A percentile compares a stretch with the other conserved stretches of the same genome.
Evolutionary conservation across 2,113 vertebrate genomes (phyloP).

Genomic region (Theropithecus gelada): DNA sequence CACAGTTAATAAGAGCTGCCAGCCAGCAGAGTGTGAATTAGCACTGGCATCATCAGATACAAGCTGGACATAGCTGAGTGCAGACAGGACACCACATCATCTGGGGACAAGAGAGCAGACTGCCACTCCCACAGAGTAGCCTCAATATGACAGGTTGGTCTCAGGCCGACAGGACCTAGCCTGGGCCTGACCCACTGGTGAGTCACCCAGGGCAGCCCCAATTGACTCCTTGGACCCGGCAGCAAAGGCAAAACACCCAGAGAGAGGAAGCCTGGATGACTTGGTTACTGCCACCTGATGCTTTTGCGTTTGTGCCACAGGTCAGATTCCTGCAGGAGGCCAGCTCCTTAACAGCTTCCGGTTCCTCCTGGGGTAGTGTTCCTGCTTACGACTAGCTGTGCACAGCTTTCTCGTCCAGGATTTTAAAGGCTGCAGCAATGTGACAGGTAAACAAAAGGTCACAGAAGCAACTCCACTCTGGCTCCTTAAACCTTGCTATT

Average conservation of each 20-base stretch:
- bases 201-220: background rate
- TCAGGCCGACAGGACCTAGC: background rate
- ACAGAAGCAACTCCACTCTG: background rate
- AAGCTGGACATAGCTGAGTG: background rate
- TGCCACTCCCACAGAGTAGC: background rate
- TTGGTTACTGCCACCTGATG: background rate
- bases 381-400: background rate
- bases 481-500: background rate
- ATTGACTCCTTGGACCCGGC: background rate
- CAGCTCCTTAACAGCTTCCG: slow-evolving; percentile 29
- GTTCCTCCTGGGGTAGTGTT: background rate
- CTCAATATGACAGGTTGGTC: background rate
- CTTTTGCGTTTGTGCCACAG: slow-evolving; percentile 16
- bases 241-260: slow-evolving; percentile 43
- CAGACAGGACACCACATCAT: background rate
- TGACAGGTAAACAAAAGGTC: background rate
- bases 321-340: slow-evolving; percentile 3
- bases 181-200: background rate
- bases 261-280: background rate
- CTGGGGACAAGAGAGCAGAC: background rate
- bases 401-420: background rate
- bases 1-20: background rate
- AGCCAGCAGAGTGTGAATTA: background rate
- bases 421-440: background rate
- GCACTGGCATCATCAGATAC: background rate